Conservation (phyloP, 2,113 vertebrate genomes). For the Hucho hucho region DNA sequence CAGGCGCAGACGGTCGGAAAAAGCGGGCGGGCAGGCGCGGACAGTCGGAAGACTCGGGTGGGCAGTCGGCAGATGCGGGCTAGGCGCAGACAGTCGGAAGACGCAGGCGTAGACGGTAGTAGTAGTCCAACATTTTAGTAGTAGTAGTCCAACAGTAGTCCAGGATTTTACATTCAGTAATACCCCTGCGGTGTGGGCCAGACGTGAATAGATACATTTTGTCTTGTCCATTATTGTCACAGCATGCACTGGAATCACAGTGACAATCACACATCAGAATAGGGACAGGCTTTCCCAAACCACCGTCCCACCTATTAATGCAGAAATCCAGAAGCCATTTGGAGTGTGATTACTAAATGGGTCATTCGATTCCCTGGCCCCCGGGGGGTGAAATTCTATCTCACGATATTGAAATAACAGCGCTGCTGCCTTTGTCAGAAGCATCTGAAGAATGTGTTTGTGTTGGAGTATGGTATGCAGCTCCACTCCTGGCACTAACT, state of each 20-base stretch:
- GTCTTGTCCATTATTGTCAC: slow-evolving; percentile 12
- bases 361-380: slow-evolving; percentile 18
- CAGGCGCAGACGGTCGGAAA: too few species aligned
- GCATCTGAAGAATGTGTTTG: slow-evolving; percentile 60
- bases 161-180: slow-evolving; percentile 42
- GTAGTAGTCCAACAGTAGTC: too few species aligned
- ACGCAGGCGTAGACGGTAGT: too few species aligned
- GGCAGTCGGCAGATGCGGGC: too few species aligned
- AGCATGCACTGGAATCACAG: slow-evolving; percentile 11
- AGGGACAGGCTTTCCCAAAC: slow-evolving; percentile 19
- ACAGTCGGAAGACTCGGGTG: too few species aligned
- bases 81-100: too few species aligned
- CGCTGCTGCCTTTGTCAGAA: slow-evolving; percentile 47
- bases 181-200: background rate
- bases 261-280: background rate
- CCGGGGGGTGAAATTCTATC: slow-evolving; percentile 42
- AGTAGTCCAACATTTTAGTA: too few species aligned
- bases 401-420: slow-evolving; percentile 53
- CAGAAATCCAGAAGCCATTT: slow-evolving; percentile 12
- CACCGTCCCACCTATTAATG: slow-evolving; percentile 18
- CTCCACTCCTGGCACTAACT: background rate
- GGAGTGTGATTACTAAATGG: slow-evolving; percentile 32
- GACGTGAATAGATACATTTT: slow-evolving; percentile 32
- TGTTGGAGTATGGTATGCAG: slow-evolving; percentile 21
- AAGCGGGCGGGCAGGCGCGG: too few species aligned